Evolutionary conservation across 2,888 invertebrate species (phyloP), one percentile per base, ranked within the genome.

Genomic region (Thumatha senex): DNA sequence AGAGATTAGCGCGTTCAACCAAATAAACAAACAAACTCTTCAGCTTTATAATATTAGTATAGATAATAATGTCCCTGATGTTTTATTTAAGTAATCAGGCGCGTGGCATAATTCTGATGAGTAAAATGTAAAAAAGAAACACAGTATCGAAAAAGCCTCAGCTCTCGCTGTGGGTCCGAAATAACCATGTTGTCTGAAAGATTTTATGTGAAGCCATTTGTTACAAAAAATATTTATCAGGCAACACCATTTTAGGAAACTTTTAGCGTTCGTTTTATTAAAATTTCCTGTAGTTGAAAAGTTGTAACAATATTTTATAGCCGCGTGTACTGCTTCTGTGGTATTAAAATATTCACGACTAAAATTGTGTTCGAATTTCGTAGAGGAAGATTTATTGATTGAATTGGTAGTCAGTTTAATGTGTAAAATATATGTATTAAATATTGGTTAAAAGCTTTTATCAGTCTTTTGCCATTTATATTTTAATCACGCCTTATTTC

Each of bases 231-330:
- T 49, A 51, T 62, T 51, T 51, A 57, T 48, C 33, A 57, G 34
- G 34, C 49, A 35, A 45, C 54, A 33, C 30, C 47, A 62, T 61
- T 48, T 52, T 29, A 18, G n/a, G 33, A 43, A 63, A 48, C 40
- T 55, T 66, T 55, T 43, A 35, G 45, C 38, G 39, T 50, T 48
- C 50, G 42, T 56, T 54, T 52, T 57, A 56, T 52, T 41, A 57
- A 67, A 56, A 56, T 39, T 40, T 47, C 35, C 43, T 40, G 55
- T 63, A 52, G 63, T 57, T 52, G 42, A 46, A 56, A 65, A 61
- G 56, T 63, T 56, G 18, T 56, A 51, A 67, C 52, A 51, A 56
- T 51, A 54, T 63, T 58, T 67, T 52, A 54, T 44, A 39, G 42
- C 35, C 15, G 43, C 34, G 30, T 31, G 44, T 44, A 15, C 34